Base-by-base conservation (phyloP, 2,797 vertebrate genomes). In the Sebastiscus tertius region DNA sequence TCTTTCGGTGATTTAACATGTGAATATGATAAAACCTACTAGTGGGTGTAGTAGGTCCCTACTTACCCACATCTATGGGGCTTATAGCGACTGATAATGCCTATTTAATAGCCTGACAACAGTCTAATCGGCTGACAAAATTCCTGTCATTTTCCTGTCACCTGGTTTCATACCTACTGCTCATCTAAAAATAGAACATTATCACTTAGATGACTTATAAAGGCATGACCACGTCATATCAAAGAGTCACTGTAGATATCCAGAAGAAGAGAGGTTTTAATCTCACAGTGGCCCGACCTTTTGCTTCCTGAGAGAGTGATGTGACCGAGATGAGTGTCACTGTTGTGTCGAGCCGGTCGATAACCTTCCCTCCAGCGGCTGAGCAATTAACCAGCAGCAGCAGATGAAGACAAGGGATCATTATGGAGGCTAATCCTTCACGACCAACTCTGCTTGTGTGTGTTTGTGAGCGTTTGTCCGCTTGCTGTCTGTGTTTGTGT, bases 301-400 rank as follows among this genome's bases (percentile, higher is more conserved):
- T 63, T 1, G 6, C 14, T 33, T 42, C 54, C 85, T 55, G 0
- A 18, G 33, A 22, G 54, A 69, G 55, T 10, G 11, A 20, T 11
- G 33, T 22, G 77, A 42, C 62, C 70, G 65, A 73, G 56, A 70
- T 54, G 54, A 58, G 54, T 34, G 62, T 67, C 49, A 22, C n/a
- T 14, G 66, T 64, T 49, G 39, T 83, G 66, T 77, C 64, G 5
- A 75, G 34, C 18, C 4, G 14, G 36, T 91, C 86, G 64, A 90
- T 90, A 81, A 27, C 67, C 39, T 68, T 49, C 4, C 83, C 79
- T 76, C 79, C 72, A 33, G 77, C 12, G 4, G 46, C 62, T 18
- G 29, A 77, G 77, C 87, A 90, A 89, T 89, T 89, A 89, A 78
- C 49, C 79, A 75, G 52, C 64, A 73, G 65, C 76, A 66, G 36